These are phyloP conservation scores for Diabrotica virgifera DNA, from an alignment of 1,140 invertebrate genomes.

Conservation along the genomic window DNA sequence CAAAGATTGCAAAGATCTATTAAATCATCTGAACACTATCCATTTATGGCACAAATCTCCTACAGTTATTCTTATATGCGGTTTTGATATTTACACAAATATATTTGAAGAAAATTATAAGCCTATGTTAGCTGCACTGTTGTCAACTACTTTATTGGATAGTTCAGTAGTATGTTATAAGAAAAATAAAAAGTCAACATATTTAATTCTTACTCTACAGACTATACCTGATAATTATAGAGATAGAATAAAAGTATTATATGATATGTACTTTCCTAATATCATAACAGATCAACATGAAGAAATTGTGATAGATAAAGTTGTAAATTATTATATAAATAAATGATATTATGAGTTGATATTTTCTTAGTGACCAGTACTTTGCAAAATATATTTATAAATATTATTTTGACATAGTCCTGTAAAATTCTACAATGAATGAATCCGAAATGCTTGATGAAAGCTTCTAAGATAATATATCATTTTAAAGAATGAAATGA, in stretches of 20 bases:
- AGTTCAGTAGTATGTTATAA: slow-evolving; percentile 20
- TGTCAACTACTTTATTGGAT: slow-evolving; percentile 29
- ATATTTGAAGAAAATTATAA: slow-evolving; percentile 21
- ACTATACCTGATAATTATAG: slow-evolving; percentile 4
- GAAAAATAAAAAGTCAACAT: slow-evolving; percentile 19
- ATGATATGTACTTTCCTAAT: slow-evolving; percentile 35
- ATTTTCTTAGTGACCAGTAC: background rate
- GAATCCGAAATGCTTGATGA: too few relatives aligned
- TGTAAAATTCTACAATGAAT: too few relatives aligned
- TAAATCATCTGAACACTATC: slow-evolving; percentile 35
- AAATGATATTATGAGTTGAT: too few relatives aligned
- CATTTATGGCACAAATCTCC: slow-evolving; percentile 38
- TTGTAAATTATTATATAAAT: slow-evolving; percentile 17
- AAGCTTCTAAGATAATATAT: too few relatives aligned
- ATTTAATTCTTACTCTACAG: slow-evolving; percentile 10
- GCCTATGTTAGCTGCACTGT: slow-evolving; percentile 23
- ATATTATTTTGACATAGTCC: too few relatives aligned
- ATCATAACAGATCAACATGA: slow-evolving; percentile 16
- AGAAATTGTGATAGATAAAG: slow-evolving; percentile 16
- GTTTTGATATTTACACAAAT: slow-evolving; percentile 33
- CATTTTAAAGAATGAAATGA: too few relatives aligned
- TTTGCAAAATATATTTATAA: too few relatives aligned
- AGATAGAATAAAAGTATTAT: slow-evolving; percentile 27
- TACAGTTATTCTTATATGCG: slow-evolving; percentile 31
- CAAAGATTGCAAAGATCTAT: slow-evolving; percentile 29